These are phyloP conservation scores for Eristalis pertinax DNA, from an alignment of 2,888 invertebrate genomes.

Conservation along the genomic window DNA sequence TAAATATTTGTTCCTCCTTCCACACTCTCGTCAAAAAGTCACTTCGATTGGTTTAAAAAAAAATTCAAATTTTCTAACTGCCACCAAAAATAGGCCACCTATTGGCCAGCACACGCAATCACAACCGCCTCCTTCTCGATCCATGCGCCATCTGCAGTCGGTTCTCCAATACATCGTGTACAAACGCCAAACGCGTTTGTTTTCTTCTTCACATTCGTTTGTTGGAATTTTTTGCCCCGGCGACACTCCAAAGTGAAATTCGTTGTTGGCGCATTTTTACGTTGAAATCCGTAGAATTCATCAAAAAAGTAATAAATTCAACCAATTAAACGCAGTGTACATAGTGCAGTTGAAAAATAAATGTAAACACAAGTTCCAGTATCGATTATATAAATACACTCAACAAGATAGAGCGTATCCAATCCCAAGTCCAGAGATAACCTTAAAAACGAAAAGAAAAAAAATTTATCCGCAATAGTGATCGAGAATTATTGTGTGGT, in stretches of 20 bases:
- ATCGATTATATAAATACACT: slow-evolving; percentile 60
- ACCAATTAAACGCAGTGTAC: not conserved
- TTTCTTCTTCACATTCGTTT: slow-evolving; percentile 68
- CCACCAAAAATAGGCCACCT: not conserved
- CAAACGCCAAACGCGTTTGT: slow-evolving; percentile 72
- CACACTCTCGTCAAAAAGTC: no score
- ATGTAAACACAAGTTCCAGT: not conserved
- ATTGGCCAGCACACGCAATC: not conserved
- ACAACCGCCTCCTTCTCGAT: not conserved
- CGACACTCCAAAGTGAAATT: slow-evolving; percentile 63
- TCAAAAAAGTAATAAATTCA: not conserved
- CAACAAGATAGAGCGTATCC: slow-evolving; percentile 28
- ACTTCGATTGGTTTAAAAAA: not conserved
- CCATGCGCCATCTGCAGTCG: not conserved
- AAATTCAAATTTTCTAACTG: not conserved
- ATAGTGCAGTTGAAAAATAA: slow-evolving; percentile 12
- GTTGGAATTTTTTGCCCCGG: slow-evolving; percentile 71
- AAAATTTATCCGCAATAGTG: slow-evolving; percentile 45
- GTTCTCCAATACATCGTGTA: slow-evolving; percentile 14
- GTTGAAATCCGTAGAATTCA: not conserved
- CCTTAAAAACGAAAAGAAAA: slow-evolving; percentile 44
- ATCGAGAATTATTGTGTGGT: slow-evolving; percentile 29
- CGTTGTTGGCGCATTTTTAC: slow-evolving; percentile 69
- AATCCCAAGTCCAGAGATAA: slow-evolving; percentile 54
- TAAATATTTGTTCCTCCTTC: no score